Evolutionary conservation across 2,797 vertebrate genomes (phyloP), one percentile per base, ranked within the genome.

Genomic region (Rhinoraja longicauda): DNA sequence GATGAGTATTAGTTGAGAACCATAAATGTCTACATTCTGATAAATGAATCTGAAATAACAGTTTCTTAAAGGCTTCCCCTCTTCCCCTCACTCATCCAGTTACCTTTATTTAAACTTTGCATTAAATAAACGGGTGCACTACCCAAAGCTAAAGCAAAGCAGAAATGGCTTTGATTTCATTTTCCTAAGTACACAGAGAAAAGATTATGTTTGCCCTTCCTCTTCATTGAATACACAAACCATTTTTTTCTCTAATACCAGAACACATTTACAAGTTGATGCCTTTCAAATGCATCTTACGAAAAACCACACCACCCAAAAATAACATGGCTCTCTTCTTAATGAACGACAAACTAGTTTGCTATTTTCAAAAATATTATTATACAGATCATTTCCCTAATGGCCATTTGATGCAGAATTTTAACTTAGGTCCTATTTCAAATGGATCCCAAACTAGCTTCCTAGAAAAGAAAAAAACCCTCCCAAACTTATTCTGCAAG

Each of bases 201-300:
- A 8, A 6, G 19, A 9, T 15, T 3, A 4, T 32, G 17, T 5
- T 62, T 17, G 32, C n/a, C 84, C 36, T 84, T 84, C 53, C 81
- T 29, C 53, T 36, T 32, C 59, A 67, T 67, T 64, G n/a, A 64
- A 84, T 36, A 32, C 59, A 88, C 84, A 86, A 53, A n/a, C 1
- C 76, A 36, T 64, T 88, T 67, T 12, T 19, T 79, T 32, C 32
- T 67, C 64, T 84, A 59, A 59, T 29, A 32, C 57, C 15, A 21
- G 53, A n/a, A 64, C 59, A 88, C n/a, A 88, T 88, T 88, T 88
- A 88, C 59, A 88, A 64, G 57, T 86, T 29, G 59, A 86, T 26
- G 62, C 26, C 62, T 88, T 64, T 88, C 59, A 88, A 36, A 32
- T 67, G 59, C 84, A 84, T 26, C 79, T 17, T n/a, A 17, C 62